These are phyloP conservation scores for Agapostemon virescens DNA, from an alignment of 2,888 invertebrate genomes.

Conservation along the genomic window DNA sequence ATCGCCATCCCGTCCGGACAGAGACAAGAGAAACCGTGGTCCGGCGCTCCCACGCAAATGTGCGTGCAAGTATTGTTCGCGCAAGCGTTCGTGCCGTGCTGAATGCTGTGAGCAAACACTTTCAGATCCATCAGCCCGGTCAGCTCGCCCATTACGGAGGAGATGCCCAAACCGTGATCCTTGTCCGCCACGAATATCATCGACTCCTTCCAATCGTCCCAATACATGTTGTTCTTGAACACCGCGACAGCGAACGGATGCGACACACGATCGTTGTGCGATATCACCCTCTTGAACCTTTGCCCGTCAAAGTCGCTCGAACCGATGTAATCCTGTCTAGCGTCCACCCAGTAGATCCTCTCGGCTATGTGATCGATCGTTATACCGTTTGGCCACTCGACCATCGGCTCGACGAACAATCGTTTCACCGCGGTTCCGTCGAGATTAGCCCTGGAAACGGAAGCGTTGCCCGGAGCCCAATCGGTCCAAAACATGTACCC, in stretches of 20 bases:
- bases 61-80: slow-evolving; percentile 85
- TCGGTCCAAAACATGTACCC: slow-evolving; percentile 94
- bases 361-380: slow-evolving; percentile 91
- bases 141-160: slow-evolving; percentile 84
- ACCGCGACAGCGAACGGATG: slow-evolving; percentile 94
- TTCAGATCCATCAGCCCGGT: slow-evolving; percentile 91
- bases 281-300: slow-evolving; percentile 85
- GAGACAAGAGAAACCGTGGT: slow-evolving; percentile 85
- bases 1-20: slow-evolving; percentile 89
- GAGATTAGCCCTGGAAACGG: slow-evolving; percentile 89
- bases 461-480: slow-evolving; percentile 90
- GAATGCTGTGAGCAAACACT: slow-evolving; percentile 88
- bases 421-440: slow-evolving; percentile 87
- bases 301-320: slow-evolving; percentile 88
- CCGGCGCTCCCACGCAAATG: slow-evolving; percentile 90
- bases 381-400: slow-evolving; percentile 92
- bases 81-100: slow-evolving; percentile 89
- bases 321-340: slow-evolving; percentile 90
- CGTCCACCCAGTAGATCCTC: slow-evolving; percentile 94
- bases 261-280: slow-evolving; percentile 85
- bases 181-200: slow-evolving; percentile 91
- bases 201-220: slow-evolving; percentile 94
- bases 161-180: slow-evolving; percentile 85
- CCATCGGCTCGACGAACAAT: slow-evolving; percentile 85
- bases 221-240: slow-evolving; percentile 92